Base-by-base conservation (phyloP, 2,888 invertebrate species). In the Sesamia inferens region DNA sequence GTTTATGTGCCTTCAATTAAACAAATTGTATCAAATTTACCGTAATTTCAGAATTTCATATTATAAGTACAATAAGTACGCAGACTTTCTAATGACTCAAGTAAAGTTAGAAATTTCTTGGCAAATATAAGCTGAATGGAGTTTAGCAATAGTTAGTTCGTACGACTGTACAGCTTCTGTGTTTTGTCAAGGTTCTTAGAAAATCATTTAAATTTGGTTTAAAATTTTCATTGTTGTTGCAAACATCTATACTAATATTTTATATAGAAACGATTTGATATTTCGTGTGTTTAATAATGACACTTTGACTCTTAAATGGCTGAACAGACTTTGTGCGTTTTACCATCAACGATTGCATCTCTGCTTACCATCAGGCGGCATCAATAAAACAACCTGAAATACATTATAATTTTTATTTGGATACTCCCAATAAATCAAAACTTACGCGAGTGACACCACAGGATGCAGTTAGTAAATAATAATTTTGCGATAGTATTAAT, bases 21-120 rank as follows among this genome's bases (percentile, higher is more conserved):
- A 79, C 65, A 81, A 74, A 83, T 64, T 62, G 72, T 58, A 62
- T 57, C 68, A 76, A 78, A 78, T 81, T 78, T 71, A 69, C 61
- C 39, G 71, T 61, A 31, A 78, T 83, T 76, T 71, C 39, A 59
- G 51, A 73, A 74, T 70, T 61, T 75, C 63, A 13, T 54, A 65
- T 57, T 31, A 3, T 31, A 31, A 61, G 51, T 51, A 66, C 55
- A 55, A 61, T 24, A 39, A 39, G 39, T 70, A 64, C n/a, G 22
- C 44, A 57, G 51, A 13, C 10, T 65, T 67, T 68, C 71, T 74
- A 78, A 78, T 62, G 22, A 58, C 24, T 57, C 48, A 54, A 68
- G 59, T 58, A 10, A 69, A 66, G 67, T 70, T 62, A 51, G 59
- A 11, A 71, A 54, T 81, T 71, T 71, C 68, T 62, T 11, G 22